Base-by-base conservation (phyloP, 2,888 invertebrate species). In the Xestobium rufovillosum region DNA sequence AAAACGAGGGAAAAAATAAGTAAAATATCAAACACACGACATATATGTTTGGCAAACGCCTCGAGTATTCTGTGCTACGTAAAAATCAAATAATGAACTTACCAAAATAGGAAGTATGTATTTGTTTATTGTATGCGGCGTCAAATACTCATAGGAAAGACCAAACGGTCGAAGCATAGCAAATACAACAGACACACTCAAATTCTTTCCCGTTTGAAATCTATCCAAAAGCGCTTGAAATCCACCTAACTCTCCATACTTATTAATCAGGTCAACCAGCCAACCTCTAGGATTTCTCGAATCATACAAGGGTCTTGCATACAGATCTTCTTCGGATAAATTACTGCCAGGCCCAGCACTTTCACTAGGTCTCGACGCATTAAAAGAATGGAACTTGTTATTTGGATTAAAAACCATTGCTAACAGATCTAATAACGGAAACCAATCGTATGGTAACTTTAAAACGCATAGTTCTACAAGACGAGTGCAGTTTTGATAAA, bases 221-320 rank as follows among this genome's bases (percentile, higher is more conserved):
- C 90, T 73, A 56, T 88, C 84, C 37, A 85, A 69, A 43, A 92
- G 67, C 59, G 83, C 82, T 55, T 88, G 79, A 67, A 96, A 96
- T 39, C 96, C 96, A 39, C 84, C 84, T 41, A 87, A 70, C 59
- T 81, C 79, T 9, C 95, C 96, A 69, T 95, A 96, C 74, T 75
- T 76, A 73, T 96, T 96, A 43, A 96, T 85, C 47, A 96, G 75
- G 72, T 96, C 94, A 42, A 95, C 92, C 47, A 96, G 78, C 95
- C 95, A 96, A 39, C 95, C 95, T 49, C 89, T 78, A 9, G 90
- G 88, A 52, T 80, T 82, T 56, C 94, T 78, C 36, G 83, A 78
- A 67, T 95, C 94, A 29, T 72, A 67, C 17, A 82, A 76, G 36
- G 87, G 81, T 52, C 78, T 71, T 17, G 90, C 87, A 56, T 72